phyloP scores from a whole-genome alignment of 1,140 invertebrate species.

The Zaprionus ghesquierei region DNA sequence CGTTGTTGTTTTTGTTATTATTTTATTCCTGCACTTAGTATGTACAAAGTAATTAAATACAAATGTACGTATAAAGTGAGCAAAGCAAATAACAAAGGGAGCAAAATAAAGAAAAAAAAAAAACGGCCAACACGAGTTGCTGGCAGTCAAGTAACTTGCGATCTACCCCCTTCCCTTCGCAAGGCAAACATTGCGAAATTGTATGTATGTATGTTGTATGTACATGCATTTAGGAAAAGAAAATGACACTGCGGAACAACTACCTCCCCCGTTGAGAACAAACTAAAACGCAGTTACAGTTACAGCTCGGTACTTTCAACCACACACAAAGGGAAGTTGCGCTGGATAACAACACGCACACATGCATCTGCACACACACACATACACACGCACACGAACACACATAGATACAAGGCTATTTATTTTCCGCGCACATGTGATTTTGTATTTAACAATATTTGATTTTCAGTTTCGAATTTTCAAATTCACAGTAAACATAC shows the following conservation, averaged over 20 bases:
- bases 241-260: conserved; percentile 6
- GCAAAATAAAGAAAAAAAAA: not conserved
- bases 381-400: conserved; percentile 14
- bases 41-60: conserved; percentile 40
- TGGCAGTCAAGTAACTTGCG: conserved; percentile 16
- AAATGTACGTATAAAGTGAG: conserved; percentile 19
- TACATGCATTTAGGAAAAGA: not conserved
- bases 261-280: not conserved
- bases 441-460: conserved; percentile 10
- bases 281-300: conserved; percentile 45
- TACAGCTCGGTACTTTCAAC: conserved; percentile 8
- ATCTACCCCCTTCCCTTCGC: not conserved
- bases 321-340: conserved; percentile 28
- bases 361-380: not conserved
- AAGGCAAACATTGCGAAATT: conserved; percentile 23
- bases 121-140: conserved; percentile 1
- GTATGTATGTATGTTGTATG: not conserved
- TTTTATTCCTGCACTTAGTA: conserved; percentile 33
- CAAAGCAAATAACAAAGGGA: conserved; percentile 17
- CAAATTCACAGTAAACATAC: not conserved
- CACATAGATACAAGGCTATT: conserved; percentile 19
- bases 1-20: conserved; percentile 46
- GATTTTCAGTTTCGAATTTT: not conserved
- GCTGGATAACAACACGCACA: conserved; percentile 35
- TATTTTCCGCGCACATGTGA: conserved; percentile 45